Evolutionary conservation across 2,113 vertebrate species (phyloP).

Genomic region (Petrocephalus zakoni): DNA sequence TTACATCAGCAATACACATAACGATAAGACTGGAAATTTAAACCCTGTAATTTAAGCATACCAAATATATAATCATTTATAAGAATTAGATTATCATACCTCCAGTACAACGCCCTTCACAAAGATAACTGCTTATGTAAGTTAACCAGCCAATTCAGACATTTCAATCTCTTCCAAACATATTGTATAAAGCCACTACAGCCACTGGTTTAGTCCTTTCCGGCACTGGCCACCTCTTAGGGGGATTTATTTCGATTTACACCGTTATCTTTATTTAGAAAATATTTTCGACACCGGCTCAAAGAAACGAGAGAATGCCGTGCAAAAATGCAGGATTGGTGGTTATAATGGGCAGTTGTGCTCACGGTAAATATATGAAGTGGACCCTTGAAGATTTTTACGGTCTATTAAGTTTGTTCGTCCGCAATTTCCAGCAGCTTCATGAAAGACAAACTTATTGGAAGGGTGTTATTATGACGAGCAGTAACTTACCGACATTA

Average conservation of each 20-base stretch:
- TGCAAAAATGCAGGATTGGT: not conserved
- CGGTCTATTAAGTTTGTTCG: not conserved
- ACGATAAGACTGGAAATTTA: not conserved
- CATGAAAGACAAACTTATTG: not conserved
- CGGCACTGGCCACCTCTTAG: not conserved
- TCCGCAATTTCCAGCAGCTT: not conserved
- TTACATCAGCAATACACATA: not conserved
- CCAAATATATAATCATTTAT: not conserved
- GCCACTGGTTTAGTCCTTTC: not conserved
- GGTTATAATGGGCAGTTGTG: not conserved
- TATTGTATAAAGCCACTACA: not conserved
- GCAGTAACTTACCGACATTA: not conserved
- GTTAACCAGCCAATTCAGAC: not conserved
- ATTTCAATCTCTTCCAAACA: not conserved
- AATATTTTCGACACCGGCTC: not conserved
- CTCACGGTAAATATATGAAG: not conserved
- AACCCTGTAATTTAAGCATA: not conserved
- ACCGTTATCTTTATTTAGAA: not conserved
- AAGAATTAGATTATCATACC: not conserved
- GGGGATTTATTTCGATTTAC: not conserved
- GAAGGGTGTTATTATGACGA: not conserved
- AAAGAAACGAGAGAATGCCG: not conserved
- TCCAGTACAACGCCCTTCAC: not conserved
- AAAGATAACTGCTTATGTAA: not conserved
- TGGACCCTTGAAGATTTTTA: conserved; percentile 8